phyloP scores from a whole-genome alignment of 2,113 vertebrate genomes.

The Passer domesticus region DNA sequence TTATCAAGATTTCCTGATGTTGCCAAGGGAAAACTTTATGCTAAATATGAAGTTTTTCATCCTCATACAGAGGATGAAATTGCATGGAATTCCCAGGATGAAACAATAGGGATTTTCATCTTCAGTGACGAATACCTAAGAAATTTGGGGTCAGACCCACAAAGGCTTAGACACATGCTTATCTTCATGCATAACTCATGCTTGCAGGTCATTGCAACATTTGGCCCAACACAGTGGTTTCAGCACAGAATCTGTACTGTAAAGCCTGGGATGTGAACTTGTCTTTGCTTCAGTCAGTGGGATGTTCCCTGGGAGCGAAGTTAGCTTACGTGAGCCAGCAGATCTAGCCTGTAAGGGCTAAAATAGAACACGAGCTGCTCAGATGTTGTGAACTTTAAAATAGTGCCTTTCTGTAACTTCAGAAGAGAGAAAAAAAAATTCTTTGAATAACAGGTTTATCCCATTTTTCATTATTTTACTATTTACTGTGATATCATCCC shows the following conservation, averaged over 20 bases:
- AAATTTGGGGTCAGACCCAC: not conserved
- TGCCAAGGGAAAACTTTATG: not conserved
- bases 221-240: not conserved
- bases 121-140: not conserved
- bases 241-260: not conserved
- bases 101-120: not conserved
- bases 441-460: not conserved
- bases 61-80: not conserved
- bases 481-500: not conserved
- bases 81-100: not conserved
- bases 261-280: not conserved
- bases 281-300: not conserved
- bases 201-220: not conserved
- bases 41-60: not conserved
- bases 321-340: not conserved
- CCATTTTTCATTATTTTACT: not conserved
- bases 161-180: not conserved
- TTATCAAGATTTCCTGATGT: not conserved
- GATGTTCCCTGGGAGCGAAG: not conserved
- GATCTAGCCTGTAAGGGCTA: not conserved
- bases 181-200: not conserved
- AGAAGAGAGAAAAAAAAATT: not conserved
- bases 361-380: not conserved
- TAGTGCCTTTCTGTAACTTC: not conserved
- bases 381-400: not conserved